Conservation (phyloP, 2,113 vertebrate genomes). For the Zosterops pallidus region DNA sequence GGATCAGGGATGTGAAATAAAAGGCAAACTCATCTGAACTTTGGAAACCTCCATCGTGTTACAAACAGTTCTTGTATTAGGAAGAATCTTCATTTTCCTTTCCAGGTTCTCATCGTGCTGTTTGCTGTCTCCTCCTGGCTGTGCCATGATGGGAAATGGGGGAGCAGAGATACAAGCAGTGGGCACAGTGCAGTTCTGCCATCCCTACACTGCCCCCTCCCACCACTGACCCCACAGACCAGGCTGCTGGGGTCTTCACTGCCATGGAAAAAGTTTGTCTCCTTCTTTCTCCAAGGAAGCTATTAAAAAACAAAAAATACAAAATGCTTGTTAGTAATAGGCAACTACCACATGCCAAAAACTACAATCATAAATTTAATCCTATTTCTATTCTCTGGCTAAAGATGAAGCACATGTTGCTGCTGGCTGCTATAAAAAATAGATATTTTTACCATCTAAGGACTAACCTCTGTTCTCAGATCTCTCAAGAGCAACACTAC, state of each 20-base stretch:
- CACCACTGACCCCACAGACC: not conserved
- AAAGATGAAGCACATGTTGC: not conserved
- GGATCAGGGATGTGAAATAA: not conserved
- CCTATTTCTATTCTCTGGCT: not conserved
- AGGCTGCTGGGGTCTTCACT: not conserved
- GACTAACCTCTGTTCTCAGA: not conserved
- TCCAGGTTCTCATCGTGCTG: not conserved
- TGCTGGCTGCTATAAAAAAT: not conserved
- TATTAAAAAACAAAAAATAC: not conserved
- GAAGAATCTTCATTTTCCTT: not conserved
- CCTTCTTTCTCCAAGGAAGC: not conserved
- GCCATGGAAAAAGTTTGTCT: not conserved
- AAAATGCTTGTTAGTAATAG: not conserved
- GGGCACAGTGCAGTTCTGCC: fast-evolving
- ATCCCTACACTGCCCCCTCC: fast-evolving
- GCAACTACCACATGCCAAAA: not conserved
- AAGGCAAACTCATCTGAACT: not conserved
- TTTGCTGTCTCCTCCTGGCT: not conserved
- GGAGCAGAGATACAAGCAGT: not conserved
- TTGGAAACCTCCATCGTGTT: not conserved
- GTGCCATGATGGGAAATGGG: fast-evolving
- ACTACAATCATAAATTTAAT: not conserved
- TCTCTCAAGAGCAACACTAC: not conserved
- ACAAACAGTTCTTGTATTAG: not conserved
- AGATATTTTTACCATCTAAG: not conserved